Conservation (phyloP, 2,888 invertebrate genomes). For the Spodoptera exigua region DNA sequence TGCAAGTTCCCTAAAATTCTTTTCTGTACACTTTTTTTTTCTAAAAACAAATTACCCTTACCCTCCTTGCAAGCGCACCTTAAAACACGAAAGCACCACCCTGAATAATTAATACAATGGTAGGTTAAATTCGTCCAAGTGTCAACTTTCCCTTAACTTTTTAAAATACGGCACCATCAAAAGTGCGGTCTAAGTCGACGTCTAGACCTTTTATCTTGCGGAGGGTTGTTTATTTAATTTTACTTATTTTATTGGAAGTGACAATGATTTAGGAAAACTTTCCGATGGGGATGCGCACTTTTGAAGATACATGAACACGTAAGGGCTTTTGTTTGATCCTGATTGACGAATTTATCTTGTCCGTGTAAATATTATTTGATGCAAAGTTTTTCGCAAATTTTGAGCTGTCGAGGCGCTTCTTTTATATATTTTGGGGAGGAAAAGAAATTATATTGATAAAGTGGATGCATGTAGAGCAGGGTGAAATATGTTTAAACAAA, state of each 20-base stretch:
- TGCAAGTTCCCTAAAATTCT: constrained; percentile 84
- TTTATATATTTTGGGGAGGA: constrained; percentile 70
- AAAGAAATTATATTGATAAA: constrained; percentile 74
- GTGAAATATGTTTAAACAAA: constrained; percentile 64
- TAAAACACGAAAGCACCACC: constrained; percentile 84
- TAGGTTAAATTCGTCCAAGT: constrained; percentile 88
- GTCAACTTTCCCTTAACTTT: constrained; percentile 88
- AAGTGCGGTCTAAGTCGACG: constrained; percentile 83
- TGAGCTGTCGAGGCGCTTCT: constrained; percentile 77
- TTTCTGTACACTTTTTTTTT: constrained; percentile 76
- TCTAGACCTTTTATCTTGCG: constrained; percentile 86
- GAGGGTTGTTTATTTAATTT: constrained; percentile 87
- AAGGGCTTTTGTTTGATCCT: constrained; percentile 79
- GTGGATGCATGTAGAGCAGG: constrained; percentile 63
- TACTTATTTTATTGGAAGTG: constrained; percentile 85
- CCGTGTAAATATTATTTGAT: constrained; percentile 77
- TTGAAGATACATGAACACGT: constrained; percentile 62
- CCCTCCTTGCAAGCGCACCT: constrained; percentile 84
- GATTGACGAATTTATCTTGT: constrained; percentile 84
- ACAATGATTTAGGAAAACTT: constrained; percentile 85
- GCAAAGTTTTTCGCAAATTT: constrained; percentile 67
- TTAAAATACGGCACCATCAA: constrained; percentile 86
- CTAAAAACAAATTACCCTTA: constrained; percentile 84
- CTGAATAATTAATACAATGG: constrained; percentile 89
- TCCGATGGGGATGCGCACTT: constrained; percentile 67